phyloP scores from a whole-genome alignment of 92 coral and sea anemone genomes.

The Actinostola sp. region DNA sequence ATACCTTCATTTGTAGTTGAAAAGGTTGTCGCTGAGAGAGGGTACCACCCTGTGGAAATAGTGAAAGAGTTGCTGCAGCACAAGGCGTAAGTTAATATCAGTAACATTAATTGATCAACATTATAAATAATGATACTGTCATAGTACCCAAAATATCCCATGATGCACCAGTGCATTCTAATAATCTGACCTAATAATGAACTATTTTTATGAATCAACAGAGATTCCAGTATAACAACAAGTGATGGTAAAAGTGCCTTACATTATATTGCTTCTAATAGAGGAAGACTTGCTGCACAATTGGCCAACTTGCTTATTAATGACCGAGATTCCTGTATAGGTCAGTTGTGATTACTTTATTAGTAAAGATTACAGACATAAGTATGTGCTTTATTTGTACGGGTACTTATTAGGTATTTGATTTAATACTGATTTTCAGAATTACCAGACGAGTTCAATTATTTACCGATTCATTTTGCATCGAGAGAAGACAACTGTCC shows the following conservation, averaged over 20 bases:
- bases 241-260: conserved; percentile 79
- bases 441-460: conserved; percentile 66
- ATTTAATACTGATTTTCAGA: conserved; percentile 35
- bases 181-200: background rate
- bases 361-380: background rate
- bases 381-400: background rate
- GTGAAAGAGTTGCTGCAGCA: conserved; percentile 78
- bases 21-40: conserved; percentile 61
- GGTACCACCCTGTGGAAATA: conserved; percentile 87
- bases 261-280: conserved; percentile 73
- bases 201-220: conserved; percentile 7
- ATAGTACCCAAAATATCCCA: too few species aligned
- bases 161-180: background rate
- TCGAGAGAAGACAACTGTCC: conserved; percentile 76
- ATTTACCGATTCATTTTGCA: conserved; percentile 90
- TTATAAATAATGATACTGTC: too few species aligned
- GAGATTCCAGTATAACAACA: conserved; percentile 66
- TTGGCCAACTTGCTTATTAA: conserved; percentile 67
- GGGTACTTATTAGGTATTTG: background rate
- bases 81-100: conserved; percentile 97
- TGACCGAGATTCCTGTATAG: conserved; percentile 60
- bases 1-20: conserved; percentile 62
- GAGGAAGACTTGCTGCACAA: conserved; percentile 72
- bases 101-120: background rate
- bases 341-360: conserved; percentile 37